Base-by-base conservation (phyloP, 2,797 vertebrate species). In the Microctenopoma lineatum region DNA sequence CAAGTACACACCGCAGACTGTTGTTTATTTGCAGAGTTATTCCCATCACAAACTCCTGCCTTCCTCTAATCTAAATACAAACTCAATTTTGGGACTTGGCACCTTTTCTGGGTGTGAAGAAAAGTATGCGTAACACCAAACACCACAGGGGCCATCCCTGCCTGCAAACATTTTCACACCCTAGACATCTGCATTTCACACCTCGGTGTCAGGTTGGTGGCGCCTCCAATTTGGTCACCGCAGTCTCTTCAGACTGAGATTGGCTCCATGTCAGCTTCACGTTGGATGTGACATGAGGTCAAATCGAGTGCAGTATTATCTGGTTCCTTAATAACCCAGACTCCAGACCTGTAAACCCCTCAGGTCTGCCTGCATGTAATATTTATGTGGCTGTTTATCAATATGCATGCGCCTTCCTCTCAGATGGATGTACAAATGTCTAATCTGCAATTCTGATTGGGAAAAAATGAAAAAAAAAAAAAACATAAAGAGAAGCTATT, bases 101-200 rank as follows among this genome's bases (percentile, higher is more conserved):
- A 71, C 54, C 41, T 29, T 73, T 64, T 75, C 7, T 52, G 47
- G 26, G 48, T 56, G 34, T 63, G 64, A 61, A 69, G 36, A 53
- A 8, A 73, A 53, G 52, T 66, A 62, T 51, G 51, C 32, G 7
- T 55, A 32, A 72, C 64, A n/a, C 6, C 14, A 44, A 51, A 57
- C 44, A 8, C 65, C 36, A n/a, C 32, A 48, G 70, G 66, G 61
- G 47, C 25, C 12, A 14, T 50, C 5, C n/a, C 56, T 59, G 72
- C 57, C 55, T 66, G 77, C 69, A 79, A 81, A 21, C 55, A 71
- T 78, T 73, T 85, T 77, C 68, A 83, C 81, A 79, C 74, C 41
- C 62, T 8, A 65, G 60, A 87, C 67, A 77, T 79, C 79, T 86
- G 70, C 54, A 80, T 82, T 85, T 85, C 39, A 79, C 79, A 71